phyloP scores from a whole-genome alignment of 2,797 vertebrate species.

The Molossus alvarezi region DNA sequence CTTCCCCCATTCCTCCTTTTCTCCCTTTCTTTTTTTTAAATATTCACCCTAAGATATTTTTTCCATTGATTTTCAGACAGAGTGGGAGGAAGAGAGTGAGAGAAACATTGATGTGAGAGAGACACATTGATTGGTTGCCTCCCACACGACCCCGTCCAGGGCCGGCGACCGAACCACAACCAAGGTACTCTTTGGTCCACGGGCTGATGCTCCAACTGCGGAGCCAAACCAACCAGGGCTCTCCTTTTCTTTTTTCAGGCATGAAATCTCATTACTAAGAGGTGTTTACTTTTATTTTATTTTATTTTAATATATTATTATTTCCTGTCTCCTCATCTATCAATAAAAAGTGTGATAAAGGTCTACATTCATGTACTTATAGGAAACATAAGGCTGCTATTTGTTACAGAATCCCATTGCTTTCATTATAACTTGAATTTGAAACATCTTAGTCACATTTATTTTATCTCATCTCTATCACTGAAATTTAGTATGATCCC shows the following conservation, averaged over 20 bases:
- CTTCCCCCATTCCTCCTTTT: neutral
- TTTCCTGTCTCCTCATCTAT: neutral
- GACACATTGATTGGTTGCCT: too few relatives aligned
- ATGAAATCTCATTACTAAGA: constrained; percentile 11
- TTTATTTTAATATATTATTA: neutral
- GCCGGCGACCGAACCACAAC: too few relatives aligned
- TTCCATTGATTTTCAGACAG: too few relatives aligned
- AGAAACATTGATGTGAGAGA: too few relatives aligned
- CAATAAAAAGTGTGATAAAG: neutral
- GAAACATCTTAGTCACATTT: neutral
- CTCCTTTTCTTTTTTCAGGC: neutral
- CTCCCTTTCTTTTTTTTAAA: neutral
- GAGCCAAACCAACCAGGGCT: too few relatives aligned
- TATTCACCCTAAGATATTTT: too few relatives aligned
- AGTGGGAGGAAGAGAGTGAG: too few relatives aligned
- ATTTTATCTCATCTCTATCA: neutral
- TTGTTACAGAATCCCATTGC: constrained; percentile 19
- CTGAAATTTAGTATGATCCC: neutral
- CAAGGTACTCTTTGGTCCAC: too few relatives aligned
- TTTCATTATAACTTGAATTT: constrained; percentile 51
- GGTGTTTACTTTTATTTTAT: neutral
- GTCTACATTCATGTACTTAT: neutral
- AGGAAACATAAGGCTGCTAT: neutral
- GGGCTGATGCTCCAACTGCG: too few relatives aligned
- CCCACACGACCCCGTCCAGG: too few relatives aligned